These are phyloP conservation scores for Araneus ventricosus DNA, from an alignment of 1,140 invertebrate genomes.

Conservation along the genomic window DNA sequence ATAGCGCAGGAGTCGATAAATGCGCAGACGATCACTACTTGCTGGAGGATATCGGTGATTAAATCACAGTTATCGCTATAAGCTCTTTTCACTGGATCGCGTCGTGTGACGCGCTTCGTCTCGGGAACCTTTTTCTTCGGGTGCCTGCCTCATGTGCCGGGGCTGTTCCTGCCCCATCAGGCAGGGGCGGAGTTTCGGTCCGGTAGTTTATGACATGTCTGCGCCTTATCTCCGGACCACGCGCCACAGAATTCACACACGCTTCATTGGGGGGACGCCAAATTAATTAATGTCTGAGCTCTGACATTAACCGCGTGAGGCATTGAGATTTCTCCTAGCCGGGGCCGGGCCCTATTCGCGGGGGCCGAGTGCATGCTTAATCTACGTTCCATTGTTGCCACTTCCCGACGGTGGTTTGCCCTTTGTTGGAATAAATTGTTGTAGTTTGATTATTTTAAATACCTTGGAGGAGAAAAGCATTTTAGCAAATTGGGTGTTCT, in stretches of 20 bases:
- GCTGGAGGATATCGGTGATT: not conserved
- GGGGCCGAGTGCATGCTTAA: not conserved
- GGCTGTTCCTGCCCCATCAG: too few relatives aligned
- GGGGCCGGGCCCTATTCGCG: not conserved
- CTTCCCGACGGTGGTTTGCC: not conserved
- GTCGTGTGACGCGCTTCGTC: not conserved
- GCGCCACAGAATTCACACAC: not conserved
- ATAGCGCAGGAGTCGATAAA: too few relatives aligned
- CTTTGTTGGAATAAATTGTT: not conserved
- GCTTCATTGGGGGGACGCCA: not conserved
- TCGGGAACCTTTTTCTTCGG: not conserved
- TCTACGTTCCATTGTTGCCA: not conserved
- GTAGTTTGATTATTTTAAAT: not conserved
- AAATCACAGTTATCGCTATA: not conserved
- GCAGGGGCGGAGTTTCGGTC: not conserved
- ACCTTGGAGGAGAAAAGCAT: not conserved
- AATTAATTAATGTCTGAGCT: not conserved
- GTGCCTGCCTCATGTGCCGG: too few relatives aligned
- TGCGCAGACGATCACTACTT: too few relatives aligned
- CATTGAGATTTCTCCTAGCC: too few relatives aligned
- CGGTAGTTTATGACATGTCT: not conserved
- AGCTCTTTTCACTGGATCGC: not conserved
- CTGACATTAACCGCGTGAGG: not conserved
- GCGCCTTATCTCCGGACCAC: not conserved
- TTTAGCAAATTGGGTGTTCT: too few relatives aligned